These are phyloP conservation scores for Vespertilio murinus DNA, from an alignment of 2,797 vertebrate genomes.

Conservation along the genomic window DNA sequence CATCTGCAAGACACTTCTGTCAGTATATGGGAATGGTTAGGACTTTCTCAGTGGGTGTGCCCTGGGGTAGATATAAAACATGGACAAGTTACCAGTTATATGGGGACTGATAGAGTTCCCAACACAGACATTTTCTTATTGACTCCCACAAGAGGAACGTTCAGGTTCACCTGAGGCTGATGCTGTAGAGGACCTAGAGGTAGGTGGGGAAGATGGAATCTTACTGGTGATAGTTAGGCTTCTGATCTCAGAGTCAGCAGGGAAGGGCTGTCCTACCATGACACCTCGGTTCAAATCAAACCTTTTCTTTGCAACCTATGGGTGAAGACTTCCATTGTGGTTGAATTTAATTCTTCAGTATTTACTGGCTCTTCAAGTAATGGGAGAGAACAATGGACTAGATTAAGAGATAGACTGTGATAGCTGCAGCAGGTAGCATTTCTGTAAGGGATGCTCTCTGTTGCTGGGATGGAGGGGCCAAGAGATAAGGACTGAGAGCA, in stretches of 20 bases:
- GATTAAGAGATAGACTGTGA: conserved; percentile 12
- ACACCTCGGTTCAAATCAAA: background rate
- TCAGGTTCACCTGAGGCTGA: background rate
- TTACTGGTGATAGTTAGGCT: background rate
- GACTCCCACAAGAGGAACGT: background rate
- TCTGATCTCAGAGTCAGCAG: background rate
- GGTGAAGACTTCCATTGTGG: background rate
- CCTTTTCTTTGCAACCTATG: background rate
- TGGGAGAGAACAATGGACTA: background rate
- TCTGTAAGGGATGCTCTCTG: background rate
- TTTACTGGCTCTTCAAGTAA: conserved; percentile 23
- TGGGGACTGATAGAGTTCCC: background rate
- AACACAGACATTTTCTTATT: background rate
- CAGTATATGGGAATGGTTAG: background rate
- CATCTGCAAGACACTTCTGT: background rate
- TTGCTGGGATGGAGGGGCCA: background rate
- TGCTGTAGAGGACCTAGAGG: background rate
- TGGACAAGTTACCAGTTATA: background rate
- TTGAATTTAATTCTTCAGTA: conserved; percentile 22
- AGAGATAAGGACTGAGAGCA: background rate
- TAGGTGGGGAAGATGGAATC: background rate
- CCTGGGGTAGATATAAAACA: background rate
- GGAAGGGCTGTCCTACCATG: background rate
- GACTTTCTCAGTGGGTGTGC: background rate
- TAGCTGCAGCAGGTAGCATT: background rate